Base-by-base conservation (phyloP, 2,797 vertebrate species). In the Capromys pilorides region DNA sequence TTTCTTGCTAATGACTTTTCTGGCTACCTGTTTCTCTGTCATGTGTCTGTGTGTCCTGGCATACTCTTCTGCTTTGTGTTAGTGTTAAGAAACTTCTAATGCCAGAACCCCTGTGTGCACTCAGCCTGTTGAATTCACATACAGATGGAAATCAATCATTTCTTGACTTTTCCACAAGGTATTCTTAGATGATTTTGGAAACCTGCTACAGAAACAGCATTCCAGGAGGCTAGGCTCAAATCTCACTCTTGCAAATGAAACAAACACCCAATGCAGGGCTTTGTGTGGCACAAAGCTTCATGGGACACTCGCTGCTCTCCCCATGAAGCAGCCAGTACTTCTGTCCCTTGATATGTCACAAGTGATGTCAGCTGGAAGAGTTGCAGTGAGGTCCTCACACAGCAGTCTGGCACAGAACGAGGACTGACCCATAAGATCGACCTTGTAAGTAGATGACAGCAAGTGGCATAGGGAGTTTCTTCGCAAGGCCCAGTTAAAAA, bases 381-480 rank as follows among this genome's bases (percentile, higher is more conserved):
- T 97, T 19, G 91, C 77, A 0, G 97, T 98, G 96, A 97, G 98
- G 92, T 99, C 98, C 0, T 92, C 77, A 6, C 99, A 99, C 1
- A 98, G 94, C 93, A 99, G 91, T 8, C 94, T 97, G 1, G 96
- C 98, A 21, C 96, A 98, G 78, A 99, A 98, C 0, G 97, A 96
- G 0, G 51, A 95, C 80, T 85, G n/a, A 21, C 41, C 96, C 16
- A 87, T 2, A 0, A 1, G 77, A 0, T 97, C 89, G 69, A 96
- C 24, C 2, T 97, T 97, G 91, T 99, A 98, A 91, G 97, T 97
- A 81, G 99, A 98, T 4, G 98, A 97, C 91, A 99, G 93, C 86
- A 98, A 45, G 26, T 98, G 99, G 95, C 97, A 99, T 93, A 99
- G 90, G 16, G 98, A 95, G 54, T 99, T 99, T 80, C 98, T 99